Percentiles rank a stretch among this genome's conserved stretches.
Conservation (phyloP, 1,140 invertebrate genomes). For the Panagrolaimus sp. region DNA sequence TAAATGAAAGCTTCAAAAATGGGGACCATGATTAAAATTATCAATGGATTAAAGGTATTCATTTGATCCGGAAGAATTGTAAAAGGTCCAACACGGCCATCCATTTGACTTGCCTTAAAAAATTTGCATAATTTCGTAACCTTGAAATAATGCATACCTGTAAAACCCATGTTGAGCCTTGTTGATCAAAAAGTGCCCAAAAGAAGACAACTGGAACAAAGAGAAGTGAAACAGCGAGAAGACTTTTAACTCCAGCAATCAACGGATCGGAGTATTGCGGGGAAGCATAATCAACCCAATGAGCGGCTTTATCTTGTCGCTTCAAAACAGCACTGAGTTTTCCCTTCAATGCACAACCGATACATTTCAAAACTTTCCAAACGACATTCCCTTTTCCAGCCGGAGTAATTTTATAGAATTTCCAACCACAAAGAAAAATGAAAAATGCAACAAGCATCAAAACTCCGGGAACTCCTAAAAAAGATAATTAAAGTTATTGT, state of each 20-base stretch:
- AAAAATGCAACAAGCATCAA: slow-evolving; percentile 61
- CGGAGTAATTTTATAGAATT: slow-evolving; percentile 52
- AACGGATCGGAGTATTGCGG: slow-evolving; percentile 67
- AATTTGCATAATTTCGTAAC: no score
- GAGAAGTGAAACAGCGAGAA: slow-evolving; percentile 61
- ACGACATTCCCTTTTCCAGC: slow-evolving; percentile 55
- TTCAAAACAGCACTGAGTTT: slow-evolving; percentile 29
- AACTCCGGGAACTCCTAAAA: slow-evolving; percentile 55
- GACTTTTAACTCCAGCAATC: slow-evolving; percentile 61
- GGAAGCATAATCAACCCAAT: slow-evolving; percentile 76
- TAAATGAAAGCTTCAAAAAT: slow-evolving; percentile 58
- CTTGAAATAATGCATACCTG: no score
- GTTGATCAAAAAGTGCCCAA: slow-evolving; percentile 67
- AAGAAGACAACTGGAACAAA: slow-evolving; percentile 64
- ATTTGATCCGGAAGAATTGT: slow-evolving; percentile 79
- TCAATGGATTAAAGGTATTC: slow-evolving; percentile 65
- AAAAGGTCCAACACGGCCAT: slow-evolving; percentile 60
- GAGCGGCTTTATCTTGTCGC: slow-evolving; percentile 25
- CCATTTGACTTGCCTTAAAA: slow-evolving; percentile 46
- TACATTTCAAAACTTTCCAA: slow-evolving; percentile 44
- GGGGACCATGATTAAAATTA: slow-evolving; percentile 53
- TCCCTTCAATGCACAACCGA: slow-evolving; percentile 31
- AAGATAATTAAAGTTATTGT: no score
- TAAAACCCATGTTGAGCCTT: slow-evolving; percentile 64
- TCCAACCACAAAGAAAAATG: slow-evolving; percentile 50